Evolutionary conservation across 2,888 invertebrate genomes (phyloP), one percentile per base, ranked within the genome.

Genomic region (Ctena decussata): DNA sequence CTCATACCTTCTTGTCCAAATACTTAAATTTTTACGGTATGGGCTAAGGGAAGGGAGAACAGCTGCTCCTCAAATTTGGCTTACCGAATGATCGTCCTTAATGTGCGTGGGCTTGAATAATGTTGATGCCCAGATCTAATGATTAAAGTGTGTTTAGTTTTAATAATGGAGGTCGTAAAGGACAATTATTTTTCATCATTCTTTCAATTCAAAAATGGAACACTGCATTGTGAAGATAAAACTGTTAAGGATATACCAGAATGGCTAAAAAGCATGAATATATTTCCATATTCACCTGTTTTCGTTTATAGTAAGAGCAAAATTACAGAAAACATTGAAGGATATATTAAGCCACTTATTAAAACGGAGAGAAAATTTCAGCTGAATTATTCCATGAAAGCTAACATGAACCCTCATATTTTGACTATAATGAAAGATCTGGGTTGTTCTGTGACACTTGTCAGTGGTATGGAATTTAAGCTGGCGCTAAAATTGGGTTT

Each of bases 401-500:
- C 96, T 6, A 96, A 96, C 84, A 89, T 91, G 77, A 95, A 95
- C 81, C 90, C 94, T 15, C 69, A 89, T 2, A 79, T 96, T 75
- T 83, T 96, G 74, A 76, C 89, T 65, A 60, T 93, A 2, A 85
- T 96, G 44, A 91, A 91, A 69, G 80, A 90, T 60, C 24, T 91
- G 78, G 89, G 90, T 1, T 87, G 92, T 85, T 90, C 94, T 74
- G 83, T 93, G 71, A 93, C 93, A 0, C 77, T 93, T 24, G 96
- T 96, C 12, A 96, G 96, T 72, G 96, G 96, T 0, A 92, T 93
- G 70, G 96, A 96, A 87, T 88, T 96, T n/a, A 84, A 92, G 32
- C 78, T 95, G 41, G 96, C 95, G 18, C 74, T 96, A 18, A 85
- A 93, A 44, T 90, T 92, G n/a, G 96, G 96, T 32, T 95, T 96